Conservation (phyloP, 2,113 vertebrate species). For the Ictalurus furcatus region DNA sequence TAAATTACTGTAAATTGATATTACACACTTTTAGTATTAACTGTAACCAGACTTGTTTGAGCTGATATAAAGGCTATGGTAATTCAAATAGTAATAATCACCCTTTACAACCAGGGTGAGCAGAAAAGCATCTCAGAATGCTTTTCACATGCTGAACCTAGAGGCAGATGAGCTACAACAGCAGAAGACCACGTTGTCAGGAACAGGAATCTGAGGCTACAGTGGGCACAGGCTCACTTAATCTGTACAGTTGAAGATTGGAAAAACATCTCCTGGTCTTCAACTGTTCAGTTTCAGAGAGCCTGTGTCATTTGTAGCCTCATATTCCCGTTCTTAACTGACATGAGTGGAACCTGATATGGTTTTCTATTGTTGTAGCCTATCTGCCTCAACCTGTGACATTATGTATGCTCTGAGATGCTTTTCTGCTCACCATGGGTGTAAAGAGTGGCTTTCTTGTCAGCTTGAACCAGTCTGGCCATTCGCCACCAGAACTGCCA, state of each 20-base stretch:
- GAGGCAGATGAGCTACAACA: not conserved
- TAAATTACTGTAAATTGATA: not conserved
- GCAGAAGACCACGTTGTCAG: not conserved
- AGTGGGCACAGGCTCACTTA: not conserved
- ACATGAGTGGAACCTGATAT: not conserved
- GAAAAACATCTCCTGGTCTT: not conserved
- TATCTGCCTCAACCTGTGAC: not conserved
- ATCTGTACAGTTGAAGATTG: not conserved
- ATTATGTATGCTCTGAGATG: not conserved
- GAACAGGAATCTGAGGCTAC: not conserved
- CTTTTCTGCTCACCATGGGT: not conserved
- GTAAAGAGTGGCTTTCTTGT: not conserved
- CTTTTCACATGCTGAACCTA: not conserved
- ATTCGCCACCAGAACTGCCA: not conserved
- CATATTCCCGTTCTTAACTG: not conserved
- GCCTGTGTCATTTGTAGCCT: not conserved
- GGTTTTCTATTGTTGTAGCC: not conserved
- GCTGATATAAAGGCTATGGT: not conserved
- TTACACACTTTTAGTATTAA: not conserved
- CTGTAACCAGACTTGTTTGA: not conserved
- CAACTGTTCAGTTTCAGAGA: not conserved
- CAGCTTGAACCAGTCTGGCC: not conserved
- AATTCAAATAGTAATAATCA: not conserved
- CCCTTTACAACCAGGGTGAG: not conserved
- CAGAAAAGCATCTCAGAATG: not conserved